Evolutionary conservation across 1,140 invertebrate genomes (phyloP).

Genomic region (Halesus radiatus): DNA sequence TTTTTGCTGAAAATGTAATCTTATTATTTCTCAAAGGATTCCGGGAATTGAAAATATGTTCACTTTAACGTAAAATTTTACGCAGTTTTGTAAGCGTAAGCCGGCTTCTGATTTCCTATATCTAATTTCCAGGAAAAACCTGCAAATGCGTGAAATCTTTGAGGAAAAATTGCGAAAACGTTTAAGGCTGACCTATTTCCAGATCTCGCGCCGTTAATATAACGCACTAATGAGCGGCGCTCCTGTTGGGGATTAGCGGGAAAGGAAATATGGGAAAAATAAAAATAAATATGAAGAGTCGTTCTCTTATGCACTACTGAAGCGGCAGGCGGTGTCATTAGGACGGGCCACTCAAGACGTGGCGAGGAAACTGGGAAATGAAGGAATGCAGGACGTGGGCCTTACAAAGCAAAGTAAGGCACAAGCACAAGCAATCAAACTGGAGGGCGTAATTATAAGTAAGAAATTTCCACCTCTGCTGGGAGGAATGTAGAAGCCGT

Average conservation of each 20-base stretch:
- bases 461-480: background rate
- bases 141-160: too few relatives aligned
- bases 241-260: background rate
- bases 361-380: background rate
- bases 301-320: background rate
- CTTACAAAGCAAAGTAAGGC: background rate
- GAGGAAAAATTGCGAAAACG: background rate
- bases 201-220: background rate
- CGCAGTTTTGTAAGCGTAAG: too few relatives aligned
- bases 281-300: constrained; percentile 12
- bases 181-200: constrained; percentile 11
- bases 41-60: too few relatives aligned
- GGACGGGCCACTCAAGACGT: constrained; percentile 10
- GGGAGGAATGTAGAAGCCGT: too few relatives aligned
- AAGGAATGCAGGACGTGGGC: background rate
- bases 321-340: background rate
- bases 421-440: background rate
- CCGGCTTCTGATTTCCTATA: too few relatives aligned
- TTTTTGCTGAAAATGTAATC: too few relatives aligned
- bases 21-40: too few relatives aligned
- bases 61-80: too few relatives aligned
- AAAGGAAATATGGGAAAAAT: constrained; percentile 7
- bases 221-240: constrained; percentile 10
- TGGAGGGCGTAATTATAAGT: background rate
- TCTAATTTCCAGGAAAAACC: too few relatives aligned